Evolutionary conservation across 1,140 invertebrate species (phyloP), one percentile per base, ranked within the genome.

Genomic region (Drosophila setifemur): DNA sequence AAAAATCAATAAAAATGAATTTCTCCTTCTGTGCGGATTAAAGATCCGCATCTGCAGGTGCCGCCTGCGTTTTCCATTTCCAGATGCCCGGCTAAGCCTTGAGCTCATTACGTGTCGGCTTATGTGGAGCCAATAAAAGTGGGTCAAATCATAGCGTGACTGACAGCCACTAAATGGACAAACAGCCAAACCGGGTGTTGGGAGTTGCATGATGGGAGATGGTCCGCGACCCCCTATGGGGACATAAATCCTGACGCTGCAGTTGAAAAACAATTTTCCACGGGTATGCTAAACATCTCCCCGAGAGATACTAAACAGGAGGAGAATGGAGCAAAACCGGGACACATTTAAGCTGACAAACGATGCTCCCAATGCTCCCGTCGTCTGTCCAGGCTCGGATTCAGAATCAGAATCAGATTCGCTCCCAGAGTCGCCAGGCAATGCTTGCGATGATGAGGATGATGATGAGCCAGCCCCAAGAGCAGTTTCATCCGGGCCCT

Each of bases 181-280:
- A 58, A 12, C 57, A 19, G 52, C 37, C 37, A 45, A 69, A 42
- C 57, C n/a, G 43, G 64, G 21, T 57, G 29, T 19, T 31, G 44
- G 44, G 47, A 42, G 11, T 23, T n/a, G 40, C 4, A 35, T 52
- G 52, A 40, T 29, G 53, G 43, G 44, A 28, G 47, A 31, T 21
- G 39, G 16, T 26, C 8, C 49, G 39, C 35, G 33, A 49, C 53
- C 54, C 43, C 43, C 58, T 43, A 18, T 25, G 40, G 64, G 66
- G 61, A 76, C 77, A 75, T 64, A 85, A 86, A 85, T 82, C 78
- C 77, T 74, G 75, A 79, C 71, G 53, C 75, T 68, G 79, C 71
- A 86, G 71, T 73, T 75, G 71, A 75, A 75, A 85, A 85, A 79
- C 79, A 86, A 85, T 85, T 85, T 85, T 85, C 66, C 60, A 85